These are phyloP conservation scores for Drosophila mimica DNA, from an alignment of 2,888 invertebrate species.

Conservation along the genomic window DNA sequence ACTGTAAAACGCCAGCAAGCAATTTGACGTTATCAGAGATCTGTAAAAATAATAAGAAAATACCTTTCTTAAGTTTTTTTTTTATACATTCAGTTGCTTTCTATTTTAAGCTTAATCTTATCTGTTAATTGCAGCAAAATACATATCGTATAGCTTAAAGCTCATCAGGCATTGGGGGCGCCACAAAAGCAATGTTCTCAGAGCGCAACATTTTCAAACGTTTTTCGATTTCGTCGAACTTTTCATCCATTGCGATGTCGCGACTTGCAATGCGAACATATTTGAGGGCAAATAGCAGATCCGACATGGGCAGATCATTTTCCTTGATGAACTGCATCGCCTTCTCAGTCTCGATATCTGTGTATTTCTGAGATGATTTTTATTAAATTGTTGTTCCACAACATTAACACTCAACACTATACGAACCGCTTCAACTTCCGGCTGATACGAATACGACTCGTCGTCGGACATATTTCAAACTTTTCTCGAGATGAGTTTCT, in stretches of 20 bases:
- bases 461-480: conserved; percentile 28
- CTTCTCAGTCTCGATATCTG: conserved; percentile 43
- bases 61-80: background rate
- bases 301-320: conserved; percentile 56
- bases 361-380: conserved; percentile 34
- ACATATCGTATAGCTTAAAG: background rate
- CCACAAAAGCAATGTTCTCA: conserved; percentile 22
- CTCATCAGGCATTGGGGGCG: conserved; percentile 37
- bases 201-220: conserved; percentile 18
- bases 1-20: background rate
- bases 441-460: conserved; percentile 16
- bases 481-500: conserved; percentile 5
- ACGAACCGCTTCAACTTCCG: conserved; percentile 42
- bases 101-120: background rate
- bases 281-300: conserved; percentile 54
- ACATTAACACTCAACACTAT: background rate
- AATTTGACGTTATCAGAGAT: background rate
- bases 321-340: conserved; percentile 52
- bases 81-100: background rate
- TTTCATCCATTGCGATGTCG: conserved; percentile 4
- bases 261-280: conserved; percentile 58
- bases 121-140: background rate
- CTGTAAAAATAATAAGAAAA: background rate
- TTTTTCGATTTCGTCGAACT: conserved; percentile 21
- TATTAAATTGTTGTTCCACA: background rate